Evolutionary conservation across 1,140 invertebrate genomes (phyloP), one percentile per base, ranked within the genome.

Genomic region (Drosophila sechellia): DNA sequence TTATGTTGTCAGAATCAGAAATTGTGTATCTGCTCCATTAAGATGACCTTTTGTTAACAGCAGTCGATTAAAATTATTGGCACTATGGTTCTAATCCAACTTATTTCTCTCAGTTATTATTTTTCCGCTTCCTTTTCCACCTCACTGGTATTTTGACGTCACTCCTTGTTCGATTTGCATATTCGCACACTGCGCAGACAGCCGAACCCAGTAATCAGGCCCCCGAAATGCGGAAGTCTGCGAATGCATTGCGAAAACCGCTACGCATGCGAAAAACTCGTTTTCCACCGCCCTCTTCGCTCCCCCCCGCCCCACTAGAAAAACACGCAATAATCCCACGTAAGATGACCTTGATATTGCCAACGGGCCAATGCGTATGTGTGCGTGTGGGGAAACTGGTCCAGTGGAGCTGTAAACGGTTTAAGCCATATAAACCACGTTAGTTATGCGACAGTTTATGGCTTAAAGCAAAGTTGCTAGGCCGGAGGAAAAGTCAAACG

Each of bases 271-370:
- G 15, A 46, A 35, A 77, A 86, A 87, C 83, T 50, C 35, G 84
- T 87, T 84, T 77, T 17, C n/a, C 25, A 6, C 37, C 15, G 48
- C 39, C 48, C 11, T 25, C 12, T 52, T 15, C 4, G 8, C 12
- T 8, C 12, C 39, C 15, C 6, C 5, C 10, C 20, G 37, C 55
- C 57, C 17, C 61, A 64, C 39, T 5, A 15, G 15, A 22, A 17
- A 11, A 40, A 49, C 56, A 79, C 53, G 58, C 52, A 86, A 69
- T 56, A 57, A 49, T 15, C 25, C 25, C 48, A 49, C 53, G 39
- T 40, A 17, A 52, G 46, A 73, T 90, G 87, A 90, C 87, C 87
- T 90, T 90, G 87, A 90, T 85, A 74, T 80, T 77, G 79, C 59
- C 59, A 39, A 55, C 53, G 57, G 59, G 35, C 22, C 25, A 34